These are phyloP conservation scores for Homarus gammarus DNA, from an alignment of 2,888 invertebrate genomes.

Conservation along the genomic window DNA sequence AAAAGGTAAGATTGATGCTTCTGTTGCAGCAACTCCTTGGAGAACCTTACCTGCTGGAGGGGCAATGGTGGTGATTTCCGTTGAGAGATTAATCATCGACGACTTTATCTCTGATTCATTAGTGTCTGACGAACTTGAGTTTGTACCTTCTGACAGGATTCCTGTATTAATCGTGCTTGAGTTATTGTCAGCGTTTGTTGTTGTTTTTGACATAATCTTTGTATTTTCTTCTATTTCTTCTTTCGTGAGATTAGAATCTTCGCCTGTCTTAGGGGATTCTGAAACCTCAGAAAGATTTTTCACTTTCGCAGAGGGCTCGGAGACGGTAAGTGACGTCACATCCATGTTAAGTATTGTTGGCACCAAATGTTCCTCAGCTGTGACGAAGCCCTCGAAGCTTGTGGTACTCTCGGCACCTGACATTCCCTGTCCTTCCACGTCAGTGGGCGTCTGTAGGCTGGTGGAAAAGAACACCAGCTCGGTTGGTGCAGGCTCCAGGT, in stretches of 20 bases:
- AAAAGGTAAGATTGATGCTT: background rate
- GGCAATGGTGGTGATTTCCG: background rate
- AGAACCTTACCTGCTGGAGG: background rate
- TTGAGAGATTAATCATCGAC: background rate
- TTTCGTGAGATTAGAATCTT: background rate
- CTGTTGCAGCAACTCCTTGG: background rate
- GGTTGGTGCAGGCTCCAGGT: constrained; percentile 45
- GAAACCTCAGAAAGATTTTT: background rate
- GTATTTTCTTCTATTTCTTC: background rate
- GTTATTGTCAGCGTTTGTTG: background rate
- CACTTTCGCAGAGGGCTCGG: constrained; percentile 31
- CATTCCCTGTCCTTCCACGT: background rate
- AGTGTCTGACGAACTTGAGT: background rate
- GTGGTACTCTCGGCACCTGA: background rate
- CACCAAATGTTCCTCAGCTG: constrained; percentile 20
- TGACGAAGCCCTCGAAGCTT: background rate
- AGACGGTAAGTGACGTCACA: constrained; percentile 45
- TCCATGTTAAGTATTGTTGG: constrained; percentile 54
- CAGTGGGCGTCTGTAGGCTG: constrained; percentile 12
- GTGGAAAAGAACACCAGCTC: constrained; percentile 50
- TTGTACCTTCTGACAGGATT: background rate
- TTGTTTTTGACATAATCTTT: background rate
- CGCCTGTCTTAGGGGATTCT: background rate
- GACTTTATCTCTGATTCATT: background rate
- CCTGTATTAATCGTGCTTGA: background rate